Evolutionary conservation across 2,797 vertebrate species (phyloP).

Genomic region (Ctenopoma multispine): DNA sequence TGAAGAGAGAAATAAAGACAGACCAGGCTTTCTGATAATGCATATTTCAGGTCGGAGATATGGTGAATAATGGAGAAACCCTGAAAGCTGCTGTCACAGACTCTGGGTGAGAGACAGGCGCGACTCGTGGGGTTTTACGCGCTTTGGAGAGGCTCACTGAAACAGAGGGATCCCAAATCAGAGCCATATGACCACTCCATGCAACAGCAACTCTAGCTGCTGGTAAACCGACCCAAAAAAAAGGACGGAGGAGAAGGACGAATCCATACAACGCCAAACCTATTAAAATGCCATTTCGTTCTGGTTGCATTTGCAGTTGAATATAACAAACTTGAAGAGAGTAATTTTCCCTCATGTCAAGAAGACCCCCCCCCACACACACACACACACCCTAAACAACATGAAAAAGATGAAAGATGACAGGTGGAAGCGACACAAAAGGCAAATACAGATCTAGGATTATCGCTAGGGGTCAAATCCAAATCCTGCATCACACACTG

Average conservation of each 20-base stretch:
- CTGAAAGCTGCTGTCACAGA: conserved; percentile 68
- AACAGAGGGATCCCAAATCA: conserved; percentile 79
- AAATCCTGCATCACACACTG: conserved; percentile 58
- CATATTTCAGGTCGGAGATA: conserved; percentile 58
- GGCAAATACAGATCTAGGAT: conserved; percentile 74
- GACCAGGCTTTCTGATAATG: conserved; percentile 36
- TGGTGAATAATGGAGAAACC: conserved; percentile 67
- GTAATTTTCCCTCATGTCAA: conserved; percentile 64
- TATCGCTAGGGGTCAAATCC: conserved; percentile 80
- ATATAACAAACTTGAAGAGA: conserved; percentile 57
- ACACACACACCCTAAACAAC: conserved; percentile 40
- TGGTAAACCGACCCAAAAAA: conserved; percentile 68
- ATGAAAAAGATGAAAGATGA: conserved; percentile 78
- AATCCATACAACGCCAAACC: conserved; percentile 24
- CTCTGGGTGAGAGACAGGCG: conserved; percentile 65
- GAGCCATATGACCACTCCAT: conserved; percentile 79
- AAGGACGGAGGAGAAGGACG: conserved; percentile 32
- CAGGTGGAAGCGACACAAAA: conserved; percentile 81
- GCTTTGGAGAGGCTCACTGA: conserved; percentile 67
- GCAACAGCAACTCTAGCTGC: conserved; percentile 66
- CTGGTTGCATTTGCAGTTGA: conserved; percentile 50
- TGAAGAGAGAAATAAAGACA: neutral
- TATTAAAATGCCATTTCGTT: conserved; percentile 45
- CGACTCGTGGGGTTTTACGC: conserved; percentile 71
- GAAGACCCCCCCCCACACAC: conserved; percentile 39